A percentile compares a stretch with the other conserved stretches of the same genome.
Evolutionary conservation across 2,797 vertebrate species (phyloP).

Genomic region (Mustela erminea): DNA sequence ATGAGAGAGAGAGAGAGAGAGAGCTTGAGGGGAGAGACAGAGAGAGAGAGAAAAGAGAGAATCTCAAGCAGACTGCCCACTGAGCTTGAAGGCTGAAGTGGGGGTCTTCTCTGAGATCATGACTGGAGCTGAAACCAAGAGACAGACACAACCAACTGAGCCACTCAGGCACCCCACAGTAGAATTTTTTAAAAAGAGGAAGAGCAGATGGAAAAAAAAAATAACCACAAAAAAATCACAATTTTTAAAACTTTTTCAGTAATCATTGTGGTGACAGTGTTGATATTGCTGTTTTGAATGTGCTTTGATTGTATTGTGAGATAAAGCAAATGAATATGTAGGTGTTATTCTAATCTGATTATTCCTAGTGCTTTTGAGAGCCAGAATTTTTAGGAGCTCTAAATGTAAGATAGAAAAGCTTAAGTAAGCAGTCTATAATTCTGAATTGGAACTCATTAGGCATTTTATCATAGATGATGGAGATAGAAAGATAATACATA

Average conservation of each 20-base stretch:
- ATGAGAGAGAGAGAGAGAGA: too few relatives aligned
- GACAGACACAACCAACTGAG: too few relatives aligned
- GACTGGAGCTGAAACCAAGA: too few relatives aligned
- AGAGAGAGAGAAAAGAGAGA: too few relatives aligned
- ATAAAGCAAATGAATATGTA: not conserved
- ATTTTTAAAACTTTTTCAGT: not conserved
- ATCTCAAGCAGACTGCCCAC: too few relatives aligned
- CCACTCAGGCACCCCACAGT: too few relatives aligned
- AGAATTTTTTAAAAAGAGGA: not conserved
- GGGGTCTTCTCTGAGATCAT: too few relatives aligned
- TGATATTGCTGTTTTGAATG: not conserved
- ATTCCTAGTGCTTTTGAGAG: not conserved
- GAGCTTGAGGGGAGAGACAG: too few relatives aligned
- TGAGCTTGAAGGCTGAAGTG: too few relatives aligned
- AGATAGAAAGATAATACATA: not conserved
- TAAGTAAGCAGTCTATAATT: not conserved
- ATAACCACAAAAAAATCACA: not conserved
- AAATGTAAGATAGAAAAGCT: conserved; percentile 8
- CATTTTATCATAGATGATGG: not conserved
- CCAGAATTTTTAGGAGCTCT: not conserved
- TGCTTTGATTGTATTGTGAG: not conserved
- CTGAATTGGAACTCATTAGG: not conserved
- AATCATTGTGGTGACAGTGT: not conserved
- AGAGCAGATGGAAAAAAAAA: not conserved
- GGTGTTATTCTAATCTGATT: not conserved